Percentiles rank a stretch among this genome's conserved stretches.
These are phyloP conservation scores for Chymomyza fuscimana DNA, from an alignment of 2,888 invertebrate genomes.

Conservation along the genomic window DNA sequence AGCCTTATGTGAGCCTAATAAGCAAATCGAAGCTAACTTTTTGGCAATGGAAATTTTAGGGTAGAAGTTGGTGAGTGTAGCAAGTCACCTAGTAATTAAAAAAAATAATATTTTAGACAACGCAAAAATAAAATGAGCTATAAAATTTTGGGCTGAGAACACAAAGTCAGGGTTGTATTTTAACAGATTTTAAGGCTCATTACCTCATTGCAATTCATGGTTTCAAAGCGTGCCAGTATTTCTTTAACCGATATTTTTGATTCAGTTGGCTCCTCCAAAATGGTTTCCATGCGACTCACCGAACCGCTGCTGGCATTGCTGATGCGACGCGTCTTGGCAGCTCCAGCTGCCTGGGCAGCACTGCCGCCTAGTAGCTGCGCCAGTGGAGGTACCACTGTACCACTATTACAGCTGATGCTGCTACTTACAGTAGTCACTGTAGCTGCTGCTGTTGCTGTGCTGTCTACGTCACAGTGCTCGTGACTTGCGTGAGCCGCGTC, in stretches of 20 bases:
- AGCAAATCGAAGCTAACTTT: no score
- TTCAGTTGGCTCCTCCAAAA: conserved; percentile 88
- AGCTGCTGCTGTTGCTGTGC: conserved; percentile 3
- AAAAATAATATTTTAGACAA: no score
- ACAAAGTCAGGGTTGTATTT: no score
- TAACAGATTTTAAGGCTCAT: conserved; percentile 1
- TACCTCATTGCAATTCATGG: conserved; percentile 81
- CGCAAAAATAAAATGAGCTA: no score
- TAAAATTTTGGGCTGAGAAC: no score
- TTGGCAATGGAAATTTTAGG: no score
- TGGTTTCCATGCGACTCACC: conserved; percentile 89
- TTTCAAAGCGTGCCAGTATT: conserved; percentile 90
- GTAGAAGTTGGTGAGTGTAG: no score
- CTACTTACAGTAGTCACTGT: conserved; percentile 8
- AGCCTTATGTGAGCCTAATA: no score
- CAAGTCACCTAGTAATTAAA: no score
- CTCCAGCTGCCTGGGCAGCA: background rate
- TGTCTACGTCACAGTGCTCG: background rate
- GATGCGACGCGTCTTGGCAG: conserved; percentile 72
- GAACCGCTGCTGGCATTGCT: conserved; percentile 80
- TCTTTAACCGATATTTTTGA: conserved; percentile 92
- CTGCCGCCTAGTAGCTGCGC: conserved; percentile 35
- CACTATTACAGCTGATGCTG: conserved; percentile 1
- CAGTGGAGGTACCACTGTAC: background rate
- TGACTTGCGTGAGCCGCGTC: conserved; percentile 7